Evolutionary conservation across 2,797 vertebrate genomes (phyloP), one percentile per base, ranked within the genome.

Genomic region (Pterois miles): DNA sequence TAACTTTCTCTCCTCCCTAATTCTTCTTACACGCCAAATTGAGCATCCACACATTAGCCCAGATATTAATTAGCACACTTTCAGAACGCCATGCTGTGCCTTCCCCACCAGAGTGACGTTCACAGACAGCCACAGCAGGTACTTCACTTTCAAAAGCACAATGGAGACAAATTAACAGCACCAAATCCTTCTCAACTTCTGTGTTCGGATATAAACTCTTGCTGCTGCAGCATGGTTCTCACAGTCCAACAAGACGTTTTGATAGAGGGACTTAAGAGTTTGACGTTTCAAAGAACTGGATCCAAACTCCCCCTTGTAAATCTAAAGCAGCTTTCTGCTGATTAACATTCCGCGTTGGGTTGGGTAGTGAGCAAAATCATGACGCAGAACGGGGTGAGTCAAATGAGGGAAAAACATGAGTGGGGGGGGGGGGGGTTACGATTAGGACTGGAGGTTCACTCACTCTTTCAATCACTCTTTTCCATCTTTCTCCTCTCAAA

Each of bases 251-350:
- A 6, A 71, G 82, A 29, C 3, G 67, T 79, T 88, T 88, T 65
- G 71, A 89, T 79, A 48, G 58, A 78, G 52, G 76, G 82, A 80
- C 69, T 88, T 75, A 78, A 33, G 79, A 84, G 56, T 78, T 86
- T 87, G 84, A 85, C 31, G 70, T 90, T 91, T 93, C 80, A 92
- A 93, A 92, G 82, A 66, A 66, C 70, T 66, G 80, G 65, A 84
- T 86, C 75, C 85, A 90, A 90, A 92, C 87, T 86, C 89, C 86
- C 81, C 67, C 81, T 88, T 82, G 79, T 89, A 91, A 94, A 93
- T 92, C 89, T 90, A 88, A 92, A 92, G 91, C 91, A 86, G 90
- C 91, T 92, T 92, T 92, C 63, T 90, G 70, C 82, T 89, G 90
- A 93, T 92, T 94, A 94, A 92, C 90, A 92, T 92, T 93, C 92